Conservation (phyloP, 2,113 vertebrate genomes). For the Pyrgilauda ruficollis region DNA sequence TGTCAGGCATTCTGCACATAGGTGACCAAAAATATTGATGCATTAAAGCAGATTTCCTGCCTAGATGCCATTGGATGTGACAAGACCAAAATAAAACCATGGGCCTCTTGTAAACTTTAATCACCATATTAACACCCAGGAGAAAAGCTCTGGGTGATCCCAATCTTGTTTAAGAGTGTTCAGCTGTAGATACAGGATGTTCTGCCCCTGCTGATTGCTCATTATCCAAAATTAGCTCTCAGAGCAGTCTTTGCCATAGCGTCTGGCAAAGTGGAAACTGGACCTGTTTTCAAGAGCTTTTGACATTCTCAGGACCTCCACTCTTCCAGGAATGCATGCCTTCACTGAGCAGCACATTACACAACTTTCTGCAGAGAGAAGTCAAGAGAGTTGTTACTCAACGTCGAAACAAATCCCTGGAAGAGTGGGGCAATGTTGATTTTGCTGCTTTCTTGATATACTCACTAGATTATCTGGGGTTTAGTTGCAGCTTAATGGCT, state of each 20-base stretch:
- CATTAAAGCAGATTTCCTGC: neutral
- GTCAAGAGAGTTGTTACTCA: neutral
- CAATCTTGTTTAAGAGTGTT: slow-evolving; percentile 57
- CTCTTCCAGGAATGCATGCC: slow-evolving; percentile 50
- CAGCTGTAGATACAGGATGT: slow-evolving; percentile 55
- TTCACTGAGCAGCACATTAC: neutral
- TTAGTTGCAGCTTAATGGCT: neutral
- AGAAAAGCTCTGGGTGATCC: slow-evolving; percentile 55
- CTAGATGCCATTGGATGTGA: neutral
- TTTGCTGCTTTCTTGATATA: neutral
- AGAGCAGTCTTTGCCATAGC: neutral
- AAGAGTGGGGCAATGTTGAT: neutral
- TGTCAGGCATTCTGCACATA: neutral
- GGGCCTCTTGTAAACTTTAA: slow-evolving; percentile 52
- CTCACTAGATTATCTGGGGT: neutral
- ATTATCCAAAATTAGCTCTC: slow-evolving; percentile 65
- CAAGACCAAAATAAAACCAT: slow-evolving; percentile 62
- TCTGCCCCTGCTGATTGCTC: slow-evolving; percentile 54
- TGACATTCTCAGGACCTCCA: slow-evolving; percentile 61
- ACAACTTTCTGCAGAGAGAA: slow-evolving; percentile 4
- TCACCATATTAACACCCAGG: slow-evolving; percentile 56
- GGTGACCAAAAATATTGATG: neutral
- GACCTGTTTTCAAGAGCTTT: slow-evolving; percentile 66
- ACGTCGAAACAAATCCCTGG: fast-evolving
- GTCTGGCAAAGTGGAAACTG: slow-evolving; percentile 60